Base-by-base conservation (phyloP, 2,113 vertebrate species). In the Arothron firmamentum region DNA sequence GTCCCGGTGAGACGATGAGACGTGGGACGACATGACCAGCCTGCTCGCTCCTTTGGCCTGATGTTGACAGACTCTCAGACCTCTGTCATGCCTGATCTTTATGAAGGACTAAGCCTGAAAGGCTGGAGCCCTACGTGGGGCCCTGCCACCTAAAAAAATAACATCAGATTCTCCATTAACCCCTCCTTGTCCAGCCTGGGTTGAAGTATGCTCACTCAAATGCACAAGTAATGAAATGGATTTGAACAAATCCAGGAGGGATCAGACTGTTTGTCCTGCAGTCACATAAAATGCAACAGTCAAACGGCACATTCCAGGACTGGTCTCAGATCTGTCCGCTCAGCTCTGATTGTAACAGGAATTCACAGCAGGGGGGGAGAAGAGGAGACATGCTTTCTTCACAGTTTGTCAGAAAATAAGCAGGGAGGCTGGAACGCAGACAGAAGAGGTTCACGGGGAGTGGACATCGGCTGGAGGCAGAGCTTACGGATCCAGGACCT, bases 171-270 rank as follows among this genome's bases (percentile, higher is more conserved):
- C 59, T 14, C 43, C 0, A 18, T 79, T 81, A 81, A 80, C 82
- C 75, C 75, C 50, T 80, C 53, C 21, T 60, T 50, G 28, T 61
- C 50, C 70, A 31, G n/a, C 38, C 43, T 48, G 46, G 73, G 51
- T 74, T 66, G 54, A 75, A 71, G 73, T 72, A 62, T 72, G 72
- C 28, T 19, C 4, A 14, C 64, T 64, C 65, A 70, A 75, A 85
- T 78, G 72, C 80, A 59, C 61, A 68, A 77, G 78, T 86, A 87
- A 88, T 88, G 83, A 88, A 87, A 84, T 56, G 72, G 81, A 77
- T 85, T 60, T 74, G 52, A 62, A 34, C 38, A 55, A 61, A 77
- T 79, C 56, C 12, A 0, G 17, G 18, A 34, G 23, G 77, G 79
- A 82, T 80, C 73, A 74, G 66, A 75, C 78, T 50, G 52, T 64